Evolutionary conservation across 2,888 invertebrate genomes (phyloP), one percentile per base, ranked within the genome.

Genomic region (Erebia aethiops): DNA sequence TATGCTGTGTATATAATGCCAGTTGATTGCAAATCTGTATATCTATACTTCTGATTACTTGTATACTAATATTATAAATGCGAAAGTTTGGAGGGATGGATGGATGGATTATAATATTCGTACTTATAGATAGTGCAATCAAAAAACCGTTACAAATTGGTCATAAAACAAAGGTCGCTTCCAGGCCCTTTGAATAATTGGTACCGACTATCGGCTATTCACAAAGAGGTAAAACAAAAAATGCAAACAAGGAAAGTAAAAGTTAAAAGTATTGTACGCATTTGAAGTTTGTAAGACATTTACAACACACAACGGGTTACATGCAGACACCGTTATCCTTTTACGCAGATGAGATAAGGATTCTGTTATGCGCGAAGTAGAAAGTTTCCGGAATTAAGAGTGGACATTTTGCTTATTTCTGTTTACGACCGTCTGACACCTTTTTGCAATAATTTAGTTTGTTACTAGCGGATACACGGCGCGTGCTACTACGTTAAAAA

Each of bases 251-350:
- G 49, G 14, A 62, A 49, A 62, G 62, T 62, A 62, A 62, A 61
- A 62, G 62, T 21, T 1, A 8, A 14, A 49, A 49, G 21, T 46
- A 46, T 46, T 9, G 9, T 18, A 21, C 4, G 16, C 9, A 5
- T 18, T 16, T 54, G 56, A 57, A 13, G 56, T 57, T 49, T 49
- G 49, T 62, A 21, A 49, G 49, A 46, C 11, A 49, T 21, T 13
- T 14, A 46, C 49, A 62, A 49, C 62, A 8, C 8, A 46, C 49
- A 62, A 49, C 62, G 62, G 49, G 49, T 14, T n/a, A n/a, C n/a
- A 49, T 5, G 43, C 13, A 43, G n/a, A n/a, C 41, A 58, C 70
- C 72, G 72, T 72, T 72, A 70, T 67, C 70, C 70, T 72, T 72
- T 46, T 43, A 72, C 63, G n/a, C 64, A 58, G 41, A 43, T 66